Evolutionary conservation across 2,888 invertebrate genomes (phyloP).

Genomic region (Meloe dianella): DNA sequence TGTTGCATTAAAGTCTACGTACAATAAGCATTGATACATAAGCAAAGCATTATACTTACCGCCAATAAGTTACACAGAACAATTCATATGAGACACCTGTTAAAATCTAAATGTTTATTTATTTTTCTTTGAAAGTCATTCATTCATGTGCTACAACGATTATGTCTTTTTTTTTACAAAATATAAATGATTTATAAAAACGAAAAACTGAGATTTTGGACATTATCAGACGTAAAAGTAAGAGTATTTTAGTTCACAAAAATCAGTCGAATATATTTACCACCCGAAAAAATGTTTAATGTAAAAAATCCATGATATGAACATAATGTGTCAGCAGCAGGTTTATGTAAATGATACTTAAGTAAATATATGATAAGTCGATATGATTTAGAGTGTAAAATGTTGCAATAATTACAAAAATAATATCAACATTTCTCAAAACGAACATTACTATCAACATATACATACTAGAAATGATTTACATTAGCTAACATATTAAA

Average conservation of each 20-base stretch:
- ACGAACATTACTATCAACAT: conserved; percentile 17
- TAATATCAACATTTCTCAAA: conserved; percentile 23
- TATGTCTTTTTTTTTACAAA: conserved; percentile 53
- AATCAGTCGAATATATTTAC: conserved; percentile 41
- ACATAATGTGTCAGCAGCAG: background rate
- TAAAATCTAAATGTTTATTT: conserved; percentile 54
- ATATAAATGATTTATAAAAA: conserved; percentile 48
- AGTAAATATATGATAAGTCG: background rate
- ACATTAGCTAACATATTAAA: conserved; percentile 27
- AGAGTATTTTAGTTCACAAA: conserved; percentile 22
- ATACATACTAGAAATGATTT: conserved; percentile 19
- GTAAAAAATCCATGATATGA: background rate
- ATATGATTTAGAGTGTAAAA: conserved; percentile 24
- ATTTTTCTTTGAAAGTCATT: conserved; percentile 47
- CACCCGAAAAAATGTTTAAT: background rate
- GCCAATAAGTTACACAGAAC: too few relatives aligned
- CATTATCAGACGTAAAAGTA: background rate
- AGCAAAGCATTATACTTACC: too few relatives aligned
- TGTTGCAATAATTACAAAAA: conserved; percentile 26
- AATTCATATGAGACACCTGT: background rate
- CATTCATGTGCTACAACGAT: conserved; percentile 58
- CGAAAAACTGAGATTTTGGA: background rate
- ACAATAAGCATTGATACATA: too few relatives aligned
- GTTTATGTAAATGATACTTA: background rate
- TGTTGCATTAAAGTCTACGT: too few relatives aligned